A percentile compares a stretch with the other conserved stretches of the same genome.
Evolutionary conservation across 2,797 vertebrate genomes (phyloP).

Genomic region (Sandelia bainsii): DNA sequence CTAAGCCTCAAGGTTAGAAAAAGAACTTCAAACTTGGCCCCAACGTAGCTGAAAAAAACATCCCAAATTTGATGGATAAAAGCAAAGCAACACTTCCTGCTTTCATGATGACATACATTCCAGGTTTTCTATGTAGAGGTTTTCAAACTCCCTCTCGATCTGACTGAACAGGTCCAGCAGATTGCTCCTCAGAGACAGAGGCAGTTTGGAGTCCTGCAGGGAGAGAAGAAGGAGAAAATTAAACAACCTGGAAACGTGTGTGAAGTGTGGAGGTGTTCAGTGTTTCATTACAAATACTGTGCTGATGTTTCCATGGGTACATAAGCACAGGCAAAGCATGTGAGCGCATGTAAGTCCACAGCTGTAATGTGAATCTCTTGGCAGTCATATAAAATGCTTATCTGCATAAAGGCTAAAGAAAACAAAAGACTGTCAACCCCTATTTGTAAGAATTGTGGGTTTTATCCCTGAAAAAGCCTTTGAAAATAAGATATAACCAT

Average conservation of each 20-base stretch:
- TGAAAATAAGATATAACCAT: background rate
- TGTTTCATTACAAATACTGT: background rate
- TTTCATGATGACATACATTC: constrained; percentile 87
- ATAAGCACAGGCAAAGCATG: too few relatives aligned
- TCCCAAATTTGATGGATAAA: too few relatives aligned
- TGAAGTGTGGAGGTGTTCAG: background rate
- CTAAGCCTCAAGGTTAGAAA: too few relatives aligned
- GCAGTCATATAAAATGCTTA: background rate
- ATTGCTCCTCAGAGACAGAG: constrained; percentile 92
- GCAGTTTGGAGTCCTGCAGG: constrained; percentile 94
- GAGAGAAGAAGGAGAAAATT: background rate
- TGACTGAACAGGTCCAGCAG: constrained; percentile 97
- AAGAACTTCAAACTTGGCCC: too few relatives aligned
- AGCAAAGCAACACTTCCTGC: background rate
- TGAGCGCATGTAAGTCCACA: background rate
- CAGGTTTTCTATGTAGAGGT: constrained; percentile 97
- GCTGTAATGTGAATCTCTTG: background rate
- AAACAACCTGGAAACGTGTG: background rate
- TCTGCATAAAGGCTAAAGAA: too few relatives aligned
- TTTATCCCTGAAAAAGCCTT: background rate
- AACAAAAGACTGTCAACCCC: too few relatives aligned
- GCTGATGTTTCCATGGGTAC: too few relatives aligned
- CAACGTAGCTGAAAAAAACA: too few relatives aligned
- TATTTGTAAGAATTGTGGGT: too few relatives aligned
- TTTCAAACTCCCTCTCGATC: constrained; percentile 98